Base-by-base conservation (phyloP, 2,888 invertebrate genomes). In the Apamea monoglypha region DNA sequence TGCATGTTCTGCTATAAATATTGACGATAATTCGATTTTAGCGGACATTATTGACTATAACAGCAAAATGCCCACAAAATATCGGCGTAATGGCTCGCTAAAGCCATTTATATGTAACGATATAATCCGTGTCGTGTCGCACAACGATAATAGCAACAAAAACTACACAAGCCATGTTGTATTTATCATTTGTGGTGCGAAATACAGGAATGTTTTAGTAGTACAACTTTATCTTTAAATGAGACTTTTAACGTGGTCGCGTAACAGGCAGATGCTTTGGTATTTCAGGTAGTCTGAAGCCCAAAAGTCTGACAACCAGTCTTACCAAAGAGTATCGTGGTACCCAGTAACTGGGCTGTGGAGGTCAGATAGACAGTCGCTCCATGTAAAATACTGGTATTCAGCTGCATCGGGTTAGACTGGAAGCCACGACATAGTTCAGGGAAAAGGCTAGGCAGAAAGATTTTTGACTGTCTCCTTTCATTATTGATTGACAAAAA, bases 41-140 rank as follows among this genome's bases (percentile, higher is more conserved):
- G 84, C 82, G 61, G 72, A 32, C 83, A 77, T 84, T 86, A 87
- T 90, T 85, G 86, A 87, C 74, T 90, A 81, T 84, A 89, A 84
- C 82, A 87, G 76, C 77, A 47, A 79, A 84, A 90, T 83, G 83
- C 40, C 82, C 80, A 76, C 89, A 82, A 85, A 88, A 89, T 88
- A 86, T 85, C 69, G 71, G 29, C 80, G 29, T 90, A 89, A 90
- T 89, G 83, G 86, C 70, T 77, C 80, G 78, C 81, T 74, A 73
- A 66, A 83, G 82, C 81, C 86, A 89, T 89, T 90, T 89, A 81
- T 89, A 78, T 78, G 80, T 86, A 86, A 89, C 88, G 84, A 85
- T 82, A 80, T 88, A 89, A 90, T 90, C 90, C 81, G 81, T 88
- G 84, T 76, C 90, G 89, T 89, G 90, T 88, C 82, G 83, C 84